phyloP scores from a whole-genome alignment of 92 coral and sea anemone species.

The Metridium senile region DNA sequence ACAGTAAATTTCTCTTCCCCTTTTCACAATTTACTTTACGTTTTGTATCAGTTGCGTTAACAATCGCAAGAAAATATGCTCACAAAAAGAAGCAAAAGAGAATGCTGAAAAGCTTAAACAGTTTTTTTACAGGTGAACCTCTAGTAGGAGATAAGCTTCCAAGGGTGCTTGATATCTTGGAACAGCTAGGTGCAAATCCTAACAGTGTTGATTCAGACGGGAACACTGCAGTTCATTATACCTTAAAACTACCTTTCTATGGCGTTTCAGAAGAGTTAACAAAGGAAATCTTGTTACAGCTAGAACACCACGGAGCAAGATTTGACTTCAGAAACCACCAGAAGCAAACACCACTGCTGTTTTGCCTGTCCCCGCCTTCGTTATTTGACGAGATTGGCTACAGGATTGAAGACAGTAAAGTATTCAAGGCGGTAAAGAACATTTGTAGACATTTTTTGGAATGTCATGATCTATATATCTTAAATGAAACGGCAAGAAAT shows the following conservation, averaged over 20 bases:
- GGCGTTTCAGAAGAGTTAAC: slow-evolving; percentile 7
- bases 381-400: neutral
- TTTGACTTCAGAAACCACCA: neutral
- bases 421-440: neutral
- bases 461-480: neutral
- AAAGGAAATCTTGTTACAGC: neutral
- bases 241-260: neutral
- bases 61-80: neutral
- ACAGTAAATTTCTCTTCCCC: neutral
- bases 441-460: slow-evolving; percentile 1
- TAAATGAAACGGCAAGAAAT: neutral
- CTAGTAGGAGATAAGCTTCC: neutral
- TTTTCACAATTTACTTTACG: neutral
- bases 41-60: neutral
- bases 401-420: too few relatives aligned
- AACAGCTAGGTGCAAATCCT: slow-evolving; percentile 22
- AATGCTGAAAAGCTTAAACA: neutral
- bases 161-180: neutral
- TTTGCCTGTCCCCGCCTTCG: neutral
- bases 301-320: slow-evolving; percentile 4
- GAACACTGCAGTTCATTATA: slow-evolving; percentile 31
- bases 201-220: slow-evolving; percentile 36
- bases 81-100: neutral
- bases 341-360: slow-evolving; percentile 24
- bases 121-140: neutral